Evolutionary conservation across 2,113 vertebrate genomes (phyloP), one percentile per base, ranked within the genome.

Genomic region (Melanerpes aurifrons): DNA sequence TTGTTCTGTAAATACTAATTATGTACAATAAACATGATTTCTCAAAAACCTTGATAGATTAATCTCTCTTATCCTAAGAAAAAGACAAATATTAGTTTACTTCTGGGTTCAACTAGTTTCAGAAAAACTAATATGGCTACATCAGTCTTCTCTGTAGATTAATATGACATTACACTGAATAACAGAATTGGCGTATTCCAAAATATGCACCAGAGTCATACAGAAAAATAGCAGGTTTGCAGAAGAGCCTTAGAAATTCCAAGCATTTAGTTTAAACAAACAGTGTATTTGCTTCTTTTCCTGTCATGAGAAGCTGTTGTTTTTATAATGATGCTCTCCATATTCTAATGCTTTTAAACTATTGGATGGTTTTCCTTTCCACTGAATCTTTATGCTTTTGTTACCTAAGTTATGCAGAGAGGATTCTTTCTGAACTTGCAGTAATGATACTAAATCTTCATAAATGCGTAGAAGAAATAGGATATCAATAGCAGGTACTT

Each of bases 321-420:
- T 84, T 84, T 92, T 83, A 53, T 90, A n/a, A 86, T 48, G 69
- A 88, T 92, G 47, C 9, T 84, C 93, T 89, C 68, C 66, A 72
- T 93, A 92, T 82, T 85, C 45, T 80, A 87, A 86, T 37, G 31
- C 40, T 76, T 89, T 50, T 45, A 31, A 87, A 87, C 89, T 79
- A 76, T 26, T 77, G 47, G 35, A 79, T 89, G 90, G 86, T 91
- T 45, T 85, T 84, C 37, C n/a, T 10, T 92, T 91, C 47, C 50
- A 61, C 24, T 90, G 75, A 56, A 84, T 78, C 75, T 82, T 90
- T 48, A 88, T 78, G 18, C 0, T 82, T 89, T 76, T 48, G 6
- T 75, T 76, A 64, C 48, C 5, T 68, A 68, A 89, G 25, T 89
- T 79, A 82, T 1, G 1, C 6, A 77, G 57, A 74, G 5, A 87